phyloP scores from a whole-genome alignment of 2,113 vertebrate genomes.

The Hippolais icterina region DNA sequence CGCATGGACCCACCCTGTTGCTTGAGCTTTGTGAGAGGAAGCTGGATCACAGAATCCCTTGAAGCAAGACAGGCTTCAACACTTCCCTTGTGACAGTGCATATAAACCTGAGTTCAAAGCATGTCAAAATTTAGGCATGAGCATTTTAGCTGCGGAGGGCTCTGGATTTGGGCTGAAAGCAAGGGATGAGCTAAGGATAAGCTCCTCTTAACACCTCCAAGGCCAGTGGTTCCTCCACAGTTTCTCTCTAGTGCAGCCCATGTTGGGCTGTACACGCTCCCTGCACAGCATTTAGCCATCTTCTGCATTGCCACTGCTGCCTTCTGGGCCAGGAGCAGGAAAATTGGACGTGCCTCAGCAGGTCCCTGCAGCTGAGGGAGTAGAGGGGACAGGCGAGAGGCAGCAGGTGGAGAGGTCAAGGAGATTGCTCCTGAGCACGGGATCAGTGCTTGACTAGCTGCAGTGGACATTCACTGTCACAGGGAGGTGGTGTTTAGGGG shows the following conservation, averaged over 20 bases:
- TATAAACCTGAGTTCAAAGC: background rate
- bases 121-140: background rate
- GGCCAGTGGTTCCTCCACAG: accelerated
- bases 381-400: background rate
- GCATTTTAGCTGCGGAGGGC: background rate
- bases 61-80: background rate
- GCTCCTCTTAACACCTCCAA: background rate
- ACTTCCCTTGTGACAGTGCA: accelerated
- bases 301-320: background rate
- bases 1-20: background rate
- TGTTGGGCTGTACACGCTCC: background rate
- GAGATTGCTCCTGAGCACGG: background rate
- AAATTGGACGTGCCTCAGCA: accelerated
- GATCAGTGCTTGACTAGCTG: background rate
- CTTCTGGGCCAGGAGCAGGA: background rate
- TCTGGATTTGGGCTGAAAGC: background rate
- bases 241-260: background rate
- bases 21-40: background rate
- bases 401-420: background rate
- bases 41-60: background rate
- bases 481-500: background rate
- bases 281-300: background rate
- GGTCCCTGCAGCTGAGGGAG: background rate
- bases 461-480: accelerated
- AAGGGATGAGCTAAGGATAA: background rate